phyloP scores from a whole-genome alignment of 2,888 invertebrate species.

The Eupithecia tripunctaria region DNA sequence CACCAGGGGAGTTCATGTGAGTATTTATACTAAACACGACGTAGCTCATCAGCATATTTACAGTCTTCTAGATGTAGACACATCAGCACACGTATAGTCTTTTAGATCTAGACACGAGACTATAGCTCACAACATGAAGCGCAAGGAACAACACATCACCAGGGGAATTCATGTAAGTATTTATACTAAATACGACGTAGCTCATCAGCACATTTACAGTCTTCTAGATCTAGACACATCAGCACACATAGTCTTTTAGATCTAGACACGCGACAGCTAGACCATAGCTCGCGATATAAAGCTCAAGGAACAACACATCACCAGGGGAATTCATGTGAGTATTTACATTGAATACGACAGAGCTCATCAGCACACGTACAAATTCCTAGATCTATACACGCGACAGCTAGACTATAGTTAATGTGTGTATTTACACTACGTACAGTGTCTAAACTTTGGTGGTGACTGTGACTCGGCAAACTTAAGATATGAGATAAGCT shows the following conservation, averaged over 20 bases:
- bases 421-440: too few relatives aligned
- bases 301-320: constrained; percentile 93
- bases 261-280: constrained; percentile 89
- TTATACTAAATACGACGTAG: constrained; percentile 11
- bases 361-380: too few relatives aligned
- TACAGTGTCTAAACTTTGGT: neutral
- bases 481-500: neutral
- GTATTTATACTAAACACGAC: constrained; percentile 70
- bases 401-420: too few relatives aligned
- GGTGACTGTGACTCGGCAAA: neutral
- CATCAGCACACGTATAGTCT: constrained; percentile 54
- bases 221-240: too few relatives aligned
- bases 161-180: constrained; percentile 94
- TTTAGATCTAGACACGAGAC: constrained; percentile 88
- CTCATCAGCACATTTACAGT: too few relatives aligned
- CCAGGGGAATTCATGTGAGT: constrained; percentile 94
- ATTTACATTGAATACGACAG: constrained; percentile 38
- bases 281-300: constrained; percentile 92
- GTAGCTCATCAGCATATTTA: neutral
- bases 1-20: constrained; percentile 92
- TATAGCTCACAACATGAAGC: constrained; percentile 91
- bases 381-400: too few relatives aligned
- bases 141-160: constrained; percentile 92
- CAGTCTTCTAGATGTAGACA: constrained; percentile 82
- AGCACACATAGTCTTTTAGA: neutral